These are phyloP conservation scores for Pomacea maculata DNA, from an alignment of 1,140 invertebrate species.

Conservation along the genomic window DNA sequence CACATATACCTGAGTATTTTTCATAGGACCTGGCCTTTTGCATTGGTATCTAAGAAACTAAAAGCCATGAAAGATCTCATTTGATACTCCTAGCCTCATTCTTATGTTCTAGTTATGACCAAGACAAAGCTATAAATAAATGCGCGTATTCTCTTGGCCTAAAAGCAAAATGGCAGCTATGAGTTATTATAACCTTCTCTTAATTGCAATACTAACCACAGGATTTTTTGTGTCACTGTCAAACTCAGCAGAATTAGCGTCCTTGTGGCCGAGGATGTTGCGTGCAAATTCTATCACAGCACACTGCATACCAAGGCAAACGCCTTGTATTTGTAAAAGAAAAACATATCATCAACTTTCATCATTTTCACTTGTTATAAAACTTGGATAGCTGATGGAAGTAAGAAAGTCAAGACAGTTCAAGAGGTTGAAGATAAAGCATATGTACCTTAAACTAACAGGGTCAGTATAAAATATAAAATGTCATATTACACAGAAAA, in stretches of 20 bases:
- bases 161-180: not conserved
- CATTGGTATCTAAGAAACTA: too few species aligned
- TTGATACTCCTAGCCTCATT: too few species aligned
- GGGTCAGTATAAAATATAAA: too few species aligned
- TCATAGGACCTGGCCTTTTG: too few species aligned
- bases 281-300: constrained; percentile 96
- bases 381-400: not conserved
- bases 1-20: too few species aligned
- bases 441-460: too few species aligned
- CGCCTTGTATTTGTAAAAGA: constrained; percentile 67
- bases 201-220: constrained; percentile 68
- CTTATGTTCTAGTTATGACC: not conserved
- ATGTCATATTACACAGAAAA: too few species aligned
- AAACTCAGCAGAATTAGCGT: constrained; percentile 91
- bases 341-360: not conserved
- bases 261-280: constrained; percentile 78
- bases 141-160: not conserved
- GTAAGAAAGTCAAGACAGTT: too few species aligned
- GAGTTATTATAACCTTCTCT: not conserved
- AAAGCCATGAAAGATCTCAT: too few species aligned
- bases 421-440: too few species aligned
- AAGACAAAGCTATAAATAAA: not conserved
- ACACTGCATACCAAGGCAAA: constrained; percentile 96
- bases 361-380: not conserved
- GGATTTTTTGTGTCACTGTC: constrained; percentile 77